Percentiles rank a stretch among this genome's conserved stretches.
These are phyloP conservation scores for Margarornis squamiger DNA, from an alignment of 2,797 vertebrate genomes.

Conservation along the genomic window DNA sequence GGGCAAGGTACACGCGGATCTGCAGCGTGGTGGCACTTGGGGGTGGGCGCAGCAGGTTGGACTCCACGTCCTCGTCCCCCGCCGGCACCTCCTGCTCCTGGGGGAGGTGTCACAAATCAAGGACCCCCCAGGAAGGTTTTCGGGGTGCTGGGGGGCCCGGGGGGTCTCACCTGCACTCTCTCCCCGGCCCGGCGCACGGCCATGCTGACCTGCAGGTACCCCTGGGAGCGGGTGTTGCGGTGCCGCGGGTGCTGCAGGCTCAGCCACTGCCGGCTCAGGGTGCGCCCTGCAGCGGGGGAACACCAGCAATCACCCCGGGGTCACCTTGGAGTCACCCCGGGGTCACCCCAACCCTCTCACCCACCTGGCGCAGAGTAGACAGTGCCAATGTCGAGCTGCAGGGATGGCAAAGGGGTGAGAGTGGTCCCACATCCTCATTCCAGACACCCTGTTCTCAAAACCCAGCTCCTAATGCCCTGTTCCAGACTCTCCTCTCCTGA, in stretches of 20 bases:
- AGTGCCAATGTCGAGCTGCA: slow-evolving; percentile 3
- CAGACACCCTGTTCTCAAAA: not conserved
- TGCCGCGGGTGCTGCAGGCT: not conserved
- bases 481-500: not conserved
- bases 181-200: not conserved
- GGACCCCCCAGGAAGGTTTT: not conserved
- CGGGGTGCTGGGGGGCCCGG: not conserved
- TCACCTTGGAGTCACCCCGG: not conserved
- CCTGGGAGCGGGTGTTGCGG: not conserved
- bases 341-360: not conserved
- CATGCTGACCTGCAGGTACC: not conserved
- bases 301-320: not conserved
- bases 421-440: not conserved
- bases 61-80: not conserved
- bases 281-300: not conserved
- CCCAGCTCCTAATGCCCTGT: no score
- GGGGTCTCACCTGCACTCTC: not conserved
- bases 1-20: not conserved
- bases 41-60: not conserved
- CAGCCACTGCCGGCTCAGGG: slow-evolving; percentile 28
- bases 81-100: not conserved
- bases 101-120: fast-evolving
- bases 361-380: not conserved
- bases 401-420: not conserved
- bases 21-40: not conserved